phyloP scores from a whole-genome alignment of 2,888 invertebrate genomes.

The Timema podura region DNA sequence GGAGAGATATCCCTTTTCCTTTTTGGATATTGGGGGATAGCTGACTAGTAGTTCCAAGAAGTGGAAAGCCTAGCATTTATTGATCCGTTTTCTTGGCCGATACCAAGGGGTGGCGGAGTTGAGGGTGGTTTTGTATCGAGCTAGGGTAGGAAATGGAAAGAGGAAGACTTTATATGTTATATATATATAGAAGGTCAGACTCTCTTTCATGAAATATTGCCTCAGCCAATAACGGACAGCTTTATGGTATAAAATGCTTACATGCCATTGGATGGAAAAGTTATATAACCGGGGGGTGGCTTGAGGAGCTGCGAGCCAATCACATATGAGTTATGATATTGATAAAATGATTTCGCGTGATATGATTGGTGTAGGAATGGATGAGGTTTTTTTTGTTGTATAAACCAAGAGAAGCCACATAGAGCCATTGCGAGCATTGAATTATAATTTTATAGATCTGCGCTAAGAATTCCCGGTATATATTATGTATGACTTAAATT shows the following conservation, averaged over 20 bases:
- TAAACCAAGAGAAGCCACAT: too few relatives aligned
- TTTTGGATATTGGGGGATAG: conserved; percentile 13
- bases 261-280: neutral
- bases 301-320: conserved; percentile 23
- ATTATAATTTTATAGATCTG: too few relatives aligned
- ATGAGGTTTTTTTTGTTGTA: too few relatives aligned
- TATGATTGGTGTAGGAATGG: conserved; percentile 26
- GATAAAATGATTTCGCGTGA: conserved; percentile 17
- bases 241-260: conserved; percentile 1
- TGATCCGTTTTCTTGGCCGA: conserved; percentile 26
- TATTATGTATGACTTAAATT: too few relatives aligned
- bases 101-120: neutral
- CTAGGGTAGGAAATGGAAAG: neutral
- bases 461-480: too few relatives aligned
- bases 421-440: too few relatives aligned
- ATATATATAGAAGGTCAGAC: neutral
- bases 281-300: neutral
- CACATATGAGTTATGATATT: conserved; percentile 27
- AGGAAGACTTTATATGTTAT: conserved; percentile 1
- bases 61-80: conserved; percentile 19
- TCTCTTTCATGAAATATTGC: conserved; percentile 3
- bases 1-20: conserved; percentile 13
- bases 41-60: conserved; percentile 10
- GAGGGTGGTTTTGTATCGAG: neutral
- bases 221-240: neutral